Percentiles rank a stretch among this genome's conserved stretches.
Conservation (phyloP, 2,888 invertebrate genomes). For the Caenorhabditis uteleia region DNA sequence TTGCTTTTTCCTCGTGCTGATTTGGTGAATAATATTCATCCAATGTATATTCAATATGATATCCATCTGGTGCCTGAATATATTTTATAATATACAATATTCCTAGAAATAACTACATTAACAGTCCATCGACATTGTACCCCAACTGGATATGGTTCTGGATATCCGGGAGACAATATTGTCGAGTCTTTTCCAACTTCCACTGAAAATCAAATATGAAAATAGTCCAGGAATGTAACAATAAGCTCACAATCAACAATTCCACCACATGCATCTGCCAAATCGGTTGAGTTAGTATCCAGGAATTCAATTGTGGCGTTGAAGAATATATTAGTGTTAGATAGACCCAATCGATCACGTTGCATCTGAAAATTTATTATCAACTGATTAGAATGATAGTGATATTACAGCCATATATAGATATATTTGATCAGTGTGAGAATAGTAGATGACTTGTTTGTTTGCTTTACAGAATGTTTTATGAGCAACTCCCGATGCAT, state of each 20-base stretch:
- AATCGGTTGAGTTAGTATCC: constrained; percentile 18
- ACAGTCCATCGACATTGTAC: constrained; percentile 57
- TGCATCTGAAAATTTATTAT: neutral
- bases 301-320: constrained; percentile 29
- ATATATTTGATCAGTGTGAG: constrained; percentile 55
- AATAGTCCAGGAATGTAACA: neutral
- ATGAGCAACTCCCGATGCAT: constrained; percentile 47
- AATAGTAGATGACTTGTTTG: constrained; percentile 16
- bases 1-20: constrained; percentile 24
- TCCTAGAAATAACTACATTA: too few relatives aligned
- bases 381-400: neutral
- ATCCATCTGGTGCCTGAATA: constrained; percentile 59
- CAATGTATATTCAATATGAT: constrained; percentile 42
- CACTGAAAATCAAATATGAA: constrained; percentile 25
- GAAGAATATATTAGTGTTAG: constrained; percentile 23
- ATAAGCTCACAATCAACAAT: constrained; percentile 26
- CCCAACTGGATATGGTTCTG: constrained; percentile 42
- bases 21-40: constrained; percentile 47
- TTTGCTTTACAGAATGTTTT: constrained; percentile 32
- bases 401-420: constrained; percentile 36
- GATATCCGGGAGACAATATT: constrained; percentile 42
- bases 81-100: too few relatives aligned
- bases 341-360: constrained; percentile 4
- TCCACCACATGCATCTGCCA: constrained; percentile 38
- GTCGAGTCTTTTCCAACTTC: constrained; percentile 7